Conservation (phyloP, 2,113 vertebrate genomes). For the Zosterops borbonicus region DNA sequence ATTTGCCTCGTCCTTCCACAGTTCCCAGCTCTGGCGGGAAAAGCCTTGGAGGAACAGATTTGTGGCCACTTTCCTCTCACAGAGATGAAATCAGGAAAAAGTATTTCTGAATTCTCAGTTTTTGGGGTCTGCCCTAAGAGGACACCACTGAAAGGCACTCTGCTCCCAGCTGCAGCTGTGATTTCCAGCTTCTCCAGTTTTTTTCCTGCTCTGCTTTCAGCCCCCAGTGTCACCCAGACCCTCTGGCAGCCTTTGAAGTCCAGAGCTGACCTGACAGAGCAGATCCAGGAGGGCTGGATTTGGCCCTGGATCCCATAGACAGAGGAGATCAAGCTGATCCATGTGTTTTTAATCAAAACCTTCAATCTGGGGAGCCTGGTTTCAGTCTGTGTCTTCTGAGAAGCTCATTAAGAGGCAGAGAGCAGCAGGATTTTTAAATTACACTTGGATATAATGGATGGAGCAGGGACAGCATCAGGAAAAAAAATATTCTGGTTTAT, state of each 20-base stretch:
- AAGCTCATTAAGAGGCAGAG: conserved; percentile 11
- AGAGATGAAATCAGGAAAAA: not conserved
- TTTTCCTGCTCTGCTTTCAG: not conserved
- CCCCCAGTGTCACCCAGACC: not conserved
- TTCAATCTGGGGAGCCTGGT: not conserved
- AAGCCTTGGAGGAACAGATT: not conserved
- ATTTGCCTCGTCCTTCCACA: not conserved
- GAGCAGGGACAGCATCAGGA: not conserved
- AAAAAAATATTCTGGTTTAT: not conserved
- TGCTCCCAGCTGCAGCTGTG: not conserved
- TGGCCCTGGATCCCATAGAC: not conserved
- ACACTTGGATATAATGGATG: not conserved
- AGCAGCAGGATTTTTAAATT: conserved; percentile 22
- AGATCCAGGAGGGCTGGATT: not conserved
- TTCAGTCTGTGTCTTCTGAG: not conserved
- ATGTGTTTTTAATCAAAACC: conserved; percentile 24
- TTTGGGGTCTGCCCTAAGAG: not conserved
- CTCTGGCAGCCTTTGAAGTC: not conserved
- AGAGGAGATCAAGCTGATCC: not conserved
- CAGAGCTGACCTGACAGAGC: not conserved
- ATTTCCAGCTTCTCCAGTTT: not conserved
- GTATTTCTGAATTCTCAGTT: not conserved
- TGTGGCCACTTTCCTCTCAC: not conserved
- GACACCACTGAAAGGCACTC: not conserved
- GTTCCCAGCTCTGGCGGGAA: not conserved